Base-by-base conservation (phyloP, 2,888 invertebrate species). In the Oscheius sp. region DNA sequence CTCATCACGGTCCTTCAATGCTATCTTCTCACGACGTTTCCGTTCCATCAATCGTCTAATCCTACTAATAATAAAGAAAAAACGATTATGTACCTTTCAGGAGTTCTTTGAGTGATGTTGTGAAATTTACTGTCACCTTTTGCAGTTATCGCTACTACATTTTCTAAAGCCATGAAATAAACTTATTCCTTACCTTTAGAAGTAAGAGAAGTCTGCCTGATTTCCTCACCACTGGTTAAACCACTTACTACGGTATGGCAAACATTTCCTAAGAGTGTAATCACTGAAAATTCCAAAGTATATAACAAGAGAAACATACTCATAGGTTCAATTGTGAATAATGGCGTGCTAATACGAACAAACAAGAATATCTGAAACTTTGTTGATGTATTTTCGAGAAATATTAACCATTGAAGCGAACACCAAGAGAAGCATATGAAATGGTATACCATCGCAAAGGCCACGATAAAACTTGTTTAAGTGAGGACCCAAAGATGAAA, bases 261-360 rank as follows among this genome's bases (percentile, higher is more conserved):
- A 8, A 59, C 26, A 14, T 44, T 59, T 59, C 59, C 59, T 14
- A 59, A n/a, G 8, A 59, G 26, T n/a, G 59, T 59, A 8, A 59
- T 44, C 44, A 59, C 59, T 59, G 28, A 59, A 59, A 59, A 32
- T 20, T 2, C 36, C 2, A 17, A 20, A 33, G 14, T 12, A 14
- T 14, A 26, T 1, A 6, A 54, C 4, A 12, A 56, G 22, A 41
- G 26, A 9, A 41, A 32, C 59, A 20, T 47, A 67, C 67, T 32
- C 8, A 67, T 14, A 3, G 67, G 67, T n/a, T 67, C 67, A n/a
- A 59, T 59, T 8, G 67, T 47, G 33, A 67, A 59, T 20, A 67
- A 17, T 2, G 59, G 59, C 1, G 59, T 67, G 8, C 33, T 57
- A 17, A 67, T 59, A 22, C 57, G 45, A 6, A 67, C 67, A 47